A percentile compares a stretch with the other conserved stretches of the same genome.
Conservation (phyloP, 2,113 vertebrate species). For the Pardalotus punctatus region DNA sequence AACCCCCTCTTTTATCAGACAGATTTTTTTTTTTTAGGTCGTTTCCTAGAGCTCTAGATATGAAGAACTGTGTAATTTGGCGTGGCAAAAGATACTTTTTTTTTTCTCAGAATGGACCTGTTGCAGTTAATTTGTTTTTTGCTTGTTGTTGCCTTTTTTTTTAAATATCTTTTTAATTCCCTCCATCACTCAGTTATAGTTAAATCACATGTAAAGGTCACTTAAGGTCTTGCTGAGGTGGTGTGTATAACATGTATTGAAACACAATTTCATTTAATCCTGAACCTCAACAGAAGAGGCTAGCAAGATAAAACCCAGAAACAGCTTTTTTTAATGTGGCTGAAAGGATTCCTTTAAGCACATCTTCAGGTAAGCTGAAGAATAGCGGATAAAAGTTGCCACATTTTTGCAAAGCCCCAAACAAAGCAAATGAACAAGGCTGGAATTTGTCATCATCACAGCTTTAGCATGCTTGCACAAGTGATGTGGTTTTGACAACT, state of each 20-base stretch:
- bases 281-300: not conserved
- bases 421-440: not conserved
- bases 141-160: not conserved
- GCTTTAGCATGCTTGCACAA: not conserved
- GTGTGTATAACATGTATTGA: not conserved
- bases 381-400: not conserved
- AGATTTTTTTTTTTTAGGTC: not conserved
- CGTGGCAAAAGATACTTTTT: not conserved
- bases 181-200: not conserved
- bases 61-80: not conserved
- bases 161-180: not conserved
- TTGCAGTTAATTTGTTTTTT: not conserved
- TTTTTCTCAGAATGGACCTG: not conserved
- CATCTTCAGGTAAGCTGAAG: not conserved
- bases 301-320: not conserved
- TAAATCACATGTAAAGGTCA: not conserved
- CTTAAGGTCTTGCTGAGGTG: not conserved
- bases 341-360: not conserved
- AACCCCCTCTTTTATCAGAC: not conserved
- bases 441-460: not conserved
- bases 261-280: not conserved
- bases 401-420: not conserved
- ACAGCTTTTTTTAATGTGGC: not conserved
- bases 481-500: not conserved
- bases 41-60: not conserved